Conservation (phyloP, 1,140 invertebrate genomes). For the Leptinotarsa undecemlineata region DNA sequence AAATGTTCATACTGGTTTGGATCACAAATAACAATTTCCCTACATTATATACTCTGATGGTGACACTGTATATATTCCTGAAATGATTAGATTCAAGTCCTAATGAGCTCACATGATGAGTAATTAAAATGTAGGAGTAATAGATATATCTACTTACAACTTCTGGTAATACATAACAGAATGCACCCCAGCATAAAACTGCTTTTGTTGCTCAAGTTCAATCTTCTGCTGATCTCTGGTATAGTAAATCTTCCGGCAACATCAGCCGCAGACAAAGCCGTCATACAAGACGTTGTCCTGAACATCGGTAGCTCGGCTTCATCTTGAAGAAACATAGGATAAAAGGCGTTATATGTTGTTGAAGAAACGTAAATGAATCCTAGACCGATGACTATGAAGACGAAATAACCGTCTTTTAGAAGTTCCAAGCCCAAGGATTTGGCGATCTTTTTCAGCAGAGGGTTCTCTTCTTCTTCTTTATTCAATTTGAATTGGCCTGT, state of each 20-base stretch:
- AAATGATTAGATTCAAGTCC: background rate
- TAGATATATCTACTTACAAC: constrained; percentile 51
- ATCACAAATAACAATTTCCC: too few species aligned
- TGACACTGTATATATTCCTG: background rate
- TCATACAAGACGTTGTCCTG: constrained; percentile 68
- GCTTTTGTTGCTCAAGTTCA: constrained; percentile 62
- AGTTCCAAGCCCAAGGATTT: constrained; percentile 65
- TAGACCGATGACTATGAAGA: constrained; percentile 68
- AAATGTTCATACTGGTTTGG: too few species aligned
- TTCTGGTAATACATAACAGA: constrained; percentile 53
- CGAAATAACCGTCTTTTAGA: constrained; percentile 62
- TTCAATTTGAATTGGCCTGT: constrained; percentile 12
- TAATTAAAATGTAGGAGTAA: background rate
- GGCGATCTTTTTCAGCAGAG: constrained; percentile 53
- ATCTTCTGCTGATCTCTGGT: constrained; percentile 66
- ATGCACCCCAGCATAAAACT: constrained; percentile 60
- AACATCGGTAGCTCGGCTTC: constrained; percentile 58
- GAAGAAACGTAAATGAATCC: constrained; percentile 68
- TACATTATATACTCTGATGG: too few species aligned
- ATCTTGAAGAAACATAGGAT: constrained; percentile 66
- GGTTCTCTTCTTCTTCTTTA: constrained; percentile 24
- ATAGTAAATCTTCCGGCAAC: constrained; percentile 67
- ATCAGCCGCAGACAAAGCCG: constrained; percentile 65
- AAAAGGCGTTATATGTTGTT: constrained; percentile 71
- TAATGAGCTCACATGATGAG: background rate